Evolutionary conservation across 2,113 vertebrate species (phyloP), one percentile per base, ranked within the genome.

Genomic region (Misgurnus anguillicaudatus): DNA sequence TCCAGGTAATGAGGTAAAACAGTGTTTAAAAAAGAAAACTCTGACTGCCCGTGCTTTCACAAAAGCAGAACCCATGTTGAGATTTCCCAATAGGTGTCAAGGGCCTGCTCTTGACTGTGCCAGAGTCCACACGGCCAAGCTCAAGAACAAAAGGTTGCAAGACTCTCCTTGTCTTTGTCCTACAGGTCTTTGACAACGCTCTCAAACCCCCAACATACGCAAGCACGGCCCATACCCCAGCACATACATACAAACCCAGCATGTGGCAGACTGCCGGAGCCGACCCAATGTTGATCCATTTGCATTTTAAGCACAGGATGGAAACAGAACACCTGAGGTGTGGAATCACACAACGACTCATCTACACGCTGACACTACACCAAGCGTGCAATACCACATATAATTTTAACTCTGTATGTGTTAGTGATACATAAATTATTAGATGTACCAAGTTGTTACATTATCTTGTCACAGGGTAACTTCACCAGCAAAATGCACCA

Each of bases 211-310:
- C 82, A 57, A 81, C 86, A 79, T 82, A 78, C 74, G 65, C 70
- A 68, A 77, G 61, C 79, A 63, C 68, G 38, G 74, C 84, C 77
- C 61, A 72, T 60, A 73, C 55, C 78, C 81, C 53, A 81, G 78
- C 69, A 42, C 91, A 82, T 86, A 78, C 86, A 79, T 57, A 77
- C 68, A 78, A 60, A 65, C 87, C 83, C 69, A 83, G 90, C 87
- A 88, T 92, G 94, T 88, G 93, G 89, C 89, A 95, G 95, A 94
- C 93, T 82, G 82, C 91, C 88, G 89, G 93, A 94, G 95, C 94
- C 94, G 51, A 41, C 81, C 87, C 88, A 85, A 83, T 79, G 81
- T 87, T 51, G 76, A 80, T 73, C 67, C 88, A 95, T 97, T 96
- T 93, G 92, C 95, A 96, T 95, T 91, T 93, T 89, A 91, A 94